These are phyloP conservation scores for Cremastobaeus sp. DNA, from an alignment of 2,888 invertebrate species.

Conservation along the genomic window DNA sequence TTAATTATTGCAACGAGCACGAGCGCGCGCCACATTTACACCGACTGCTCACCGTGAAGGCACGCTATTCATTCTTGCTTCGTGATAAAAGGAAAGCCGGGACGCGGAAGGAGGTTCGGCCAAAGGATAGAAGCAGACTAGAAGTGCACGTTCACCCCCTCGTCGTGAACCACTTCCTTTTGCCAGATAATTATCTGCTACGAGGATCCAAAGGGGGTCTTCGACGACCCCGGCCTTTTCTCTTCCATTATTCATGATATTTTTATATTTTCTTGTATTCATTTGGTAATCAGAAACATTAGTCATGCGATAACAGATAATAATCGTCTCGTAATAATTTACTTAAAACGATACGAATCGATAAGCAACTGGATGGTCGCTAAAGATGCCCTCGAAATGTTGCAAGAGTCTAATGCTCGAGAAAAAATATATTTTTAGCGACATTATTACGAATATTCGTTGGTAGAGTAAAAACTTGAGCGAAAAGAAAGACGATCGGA, in stretches of 20 bases:
- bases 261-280: neutral
- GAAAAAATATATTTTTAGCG: too few species aligned
- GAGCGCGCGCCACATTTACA: conserved; percentile 76
- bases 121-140: conserved; percentile 61
- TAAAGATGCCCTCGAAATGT: too few species aligned
- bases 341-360: too few species aligned
- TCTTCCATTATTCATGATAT: neutral
- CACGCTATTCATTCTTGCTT: conserved; percentile 74
- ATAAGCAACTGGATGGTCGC: too few species aligned
- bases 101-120: conserved; percentile 31
- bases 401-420: too few species aligned
- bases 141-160: conserved; percentile 64
- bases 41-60: conserved; percentile 76
- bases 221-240: conserved; percentile 6
- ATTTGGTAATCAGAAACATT: too few species aligned
- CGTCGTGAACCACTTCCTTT: conserved; percentile 52
- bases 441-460: too few species aligned
- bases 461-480: too few species aligned
- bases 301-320: too few species aligned
- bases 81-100: conserved; percentile 38
- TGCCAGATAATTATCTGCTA: conserved; percentile 67
- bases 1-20: conserved; percentile 76
- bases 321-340: too few species aligned
- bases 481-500: too few species aligned
- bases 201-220: conserved; percentile 33